A percentile compares a stretch with the other conserved stretches of the same genome.
Conservation (phyloP, 2,113 vertebrate species). For the Anolis carolinensis region DNA sequence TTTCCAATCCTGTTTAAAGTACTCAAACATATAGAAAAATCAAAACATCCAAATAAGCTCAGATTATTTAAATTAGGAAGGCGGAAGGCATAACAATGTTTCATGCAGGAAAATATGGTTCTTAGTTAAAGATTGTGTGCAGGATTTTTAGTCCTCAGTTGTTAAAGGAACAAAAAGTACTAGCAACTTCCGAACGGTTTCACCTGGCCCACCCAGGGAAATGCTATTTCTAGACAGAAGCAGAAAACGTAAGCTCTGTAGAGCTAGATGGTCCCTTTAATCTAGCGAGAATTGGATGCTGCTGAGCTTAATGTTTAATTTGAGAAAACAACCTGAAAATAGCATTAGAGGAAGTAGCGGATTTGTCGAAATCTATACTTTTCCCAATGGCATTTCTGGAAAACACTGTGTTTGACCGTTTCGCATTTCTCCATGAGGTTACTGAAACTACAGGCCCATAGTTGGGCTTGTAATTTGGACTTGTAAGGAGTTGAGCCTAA, state of each 20-base stretch:
- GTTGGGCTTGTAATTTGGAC: conserved; percentile 69
- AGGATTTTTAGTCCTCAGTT: conserved; percentile 44
- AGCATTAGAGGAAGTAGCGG: conserved; percentile 76
- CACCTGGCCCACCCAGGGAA: conserved; percentile 80
- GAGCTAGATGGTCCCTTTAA: conserved; percentile 73
- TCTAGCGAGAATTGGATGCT: conserved; percentile 65
- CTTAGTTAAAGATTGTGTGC: neutral
- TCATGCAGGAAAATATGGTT: neutral
- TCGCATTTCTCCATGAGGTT: conserved; percentile 61
- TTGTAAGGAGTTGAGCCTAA: conserved; percentile 44
- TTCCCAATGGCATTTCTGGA: conserved; percentile 69
- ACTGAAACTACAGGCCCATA: conserved; percentile 51
- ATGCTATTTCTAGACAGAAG: conserved; percentile 73
- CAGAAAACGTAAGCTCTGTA: conserved; percentile 65
- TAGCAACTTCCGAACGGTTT: conserved; percentile 64
- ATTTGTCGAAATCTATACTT: conserved; percentile 77
- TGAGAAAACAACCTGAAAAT: conserved; percentile 75
- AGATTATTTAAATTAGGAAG: neutral
- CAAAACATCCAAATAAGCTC: neutral
- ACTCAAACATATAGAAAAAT: neutral
- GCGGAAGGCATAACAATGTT: neutral
- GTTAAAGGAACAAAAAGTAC: conserved; percentile 55
- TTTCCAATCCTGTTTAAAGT: neutral
- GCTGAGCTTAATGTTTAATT: conserved; percentile 77
- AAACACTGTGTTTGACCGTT: conserved; percentile 71